Base-by-base conservation (phyloP, 1,140 invertebrate genomes). In the Penaeus indicus region DNA sequence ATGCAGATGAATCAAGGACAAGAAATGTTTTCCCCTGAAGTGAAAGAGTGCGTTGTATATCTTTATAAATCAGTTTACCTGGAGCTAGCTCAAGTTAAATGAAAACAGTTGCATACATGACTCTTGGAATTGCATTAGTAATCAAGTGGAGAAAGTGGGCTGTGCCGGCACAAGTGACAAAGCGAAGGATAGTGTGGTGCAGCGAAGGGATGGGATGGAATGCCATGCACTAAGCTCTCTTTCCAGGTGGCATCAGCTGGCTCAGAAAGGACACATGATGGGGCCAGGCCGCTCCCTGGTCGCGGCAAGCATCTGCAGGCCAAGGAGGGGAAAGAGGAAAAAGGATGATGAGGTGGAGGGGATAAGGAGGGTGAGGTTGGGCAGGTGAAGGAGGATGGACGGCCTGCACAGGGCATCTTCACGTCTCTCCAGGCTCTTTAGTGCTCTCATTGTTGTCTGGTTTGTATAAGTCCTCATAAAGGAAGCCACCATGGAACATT, bases 161-260 rank as follows among this genome's bases (percentile, higher is more conserved):
- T 79, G 87, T 67, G 80, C 69, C 62, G 81, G 61, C 87, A 87
- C n/a, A 47, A 88, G 81, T 64, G 81, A 82, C 63, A 32, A 84
- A 25, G 32, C 38, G 81, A 79, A 78, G 87, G 87, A 87, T 82
- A 64, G 42, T 63, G 82, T 88, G 81, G 81, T 88, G 87, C 82
- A 84, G 82, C 62, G 80, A 62, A 62, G 87, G 63, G 62, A 62
- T 63, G 67, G 87, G 87, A 75, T 64, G 81, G 81, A 78, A 88
- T 84, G 27, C 81, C 82, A 84, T 88, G 87, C 81, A 88, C 87
- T 88, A 88, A 88, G 81, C 81, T 88, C 87, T 88, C 80, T 88
- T 88, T 88, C 61, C 87, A 88, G 87, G 87, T 84, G 81, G 47
- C 67, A 61, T n/a, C 42, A 60, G 62, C 79, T 75, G 67, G 13